Conservation (phyloP, 2,113 vertebrate species). For the Equus przewalskii region DNA sequence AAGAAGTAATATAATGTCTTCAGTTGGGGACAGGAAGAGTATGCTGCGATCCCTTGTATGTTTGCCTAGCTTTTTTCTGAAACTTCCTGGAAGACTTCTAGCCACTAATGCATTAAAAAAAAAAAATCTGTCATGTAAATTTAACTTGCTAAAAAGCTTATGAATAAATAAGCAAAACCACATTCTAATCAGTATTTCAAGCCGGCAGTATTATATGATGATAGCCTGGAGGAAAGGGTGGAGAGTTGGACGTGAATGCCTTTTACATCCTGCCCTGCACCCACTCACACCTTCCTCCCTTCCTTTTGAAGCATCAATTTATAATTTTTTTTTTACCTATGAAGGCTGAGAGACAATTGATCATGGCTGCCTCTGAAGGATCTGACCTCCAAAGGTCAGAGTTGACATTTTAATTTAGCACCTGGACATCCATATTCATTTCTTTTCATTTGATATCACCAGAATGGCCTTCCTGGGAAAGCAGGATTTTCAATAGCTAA, state of each 20-base stretch:
- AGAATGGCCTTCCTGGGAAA: constrained; percentile 73
- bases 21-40: neutral
- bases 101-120: constrained; percentile 57
- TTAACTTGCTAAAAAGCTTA: constrained; percentile 80
- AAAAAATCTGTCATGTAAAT: constrained; percentile 73
- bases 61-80: constrained; percentile 15
- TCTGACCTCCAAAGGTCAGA: constrained; percentile 80
- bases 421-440: constrained; percentile 73
- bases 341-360: neutral
- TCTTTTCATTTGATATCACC: constrained; percentile 62
- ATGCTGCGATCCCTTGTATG: neutral
- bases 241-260: neutral
- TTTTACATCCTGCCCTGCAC: neutral
- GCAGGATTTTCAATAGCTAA: constrained; percentile 65
- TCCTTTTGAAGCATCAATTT: neutral
- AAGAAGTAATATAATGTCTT: neutral
- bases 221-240: neutral
- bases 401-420: constrained; percentile 84
- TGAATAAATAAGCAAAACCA: constrained; percentile 74
- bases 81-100: constrained; percentile 66
- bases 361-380: constrained; percentile 27
- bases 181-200: constrained; percentile 64
- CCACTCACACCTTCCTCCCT: neutral
- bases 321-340: neutral
- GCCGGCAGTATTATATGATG: constrained; percentile 38